Conservation (phyloP, 2,113 vertebrate genomes). For the Vicugna pacos region DNA sequence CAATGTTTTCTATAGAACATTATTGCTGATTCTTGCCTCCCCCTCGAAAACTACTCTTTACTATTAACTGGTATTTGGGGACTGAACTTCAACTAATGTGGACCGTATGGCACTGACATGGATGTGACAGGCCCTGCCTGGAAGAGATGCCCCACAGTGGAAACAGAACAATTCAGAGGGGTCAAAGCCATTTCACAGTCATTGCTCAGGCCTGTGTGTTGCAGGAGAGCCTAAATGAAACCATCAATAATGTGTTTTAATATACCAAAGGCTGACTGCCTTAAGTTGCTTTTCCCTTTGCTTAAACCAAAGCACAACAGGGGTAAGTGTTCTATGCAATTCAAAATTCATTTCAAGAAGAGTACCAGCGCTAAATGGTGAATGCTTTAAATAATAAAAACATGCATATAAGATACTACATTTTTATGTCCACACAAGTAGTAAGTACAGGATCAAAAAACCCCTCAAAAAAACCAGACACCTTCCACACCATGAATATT, state of each 20-base stretch:
- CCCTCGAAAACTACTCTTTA: neutral
- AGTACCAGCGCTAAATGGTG: slow-evolving; percentile 58
- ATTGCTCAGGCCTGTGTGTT: slow-evolving; percentile 32
- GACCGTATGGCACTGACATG: neutral
- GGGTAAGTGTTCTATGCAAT: slow-evolving; percentile 6
- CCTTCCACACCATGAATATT: slow-evolving; percentile 19
- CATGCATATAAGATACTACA: neutral
- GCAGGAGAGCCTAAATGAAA: slow-evolving; percentile 33
- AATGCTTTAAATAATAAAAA: slow-evolving; percentile 65
- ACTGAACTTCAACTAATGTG: neutral
- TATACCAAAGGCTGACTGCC: slow-evolving; percentile 35
- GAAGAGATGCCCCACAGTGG: neutral
- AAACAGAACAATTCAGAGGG: neutral
- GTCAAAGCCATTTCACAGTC: neutral
- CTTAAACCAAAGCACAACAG: slow-evolving; percentile 42
- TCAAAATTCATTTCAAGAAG: slow-evolving; percentile 70
- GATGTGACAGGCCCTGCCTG: neutral
- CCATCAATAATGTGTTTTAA: slow-evolving; percentile 67
- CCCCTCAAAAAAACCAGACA: neutral
- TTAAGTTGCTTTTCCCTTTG: slow-evolving; percentile 55
- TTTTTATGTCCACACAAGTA: slow-evolving; percentile 6
- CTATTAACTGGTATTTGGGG: neutral
- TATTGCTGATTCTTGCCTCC: neutral
- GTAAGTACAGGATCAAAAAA: neutral
- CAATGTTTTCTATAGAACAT: neutral